Conservation (phyloP, 2,888 invertebrate species). For the Drosophila nr. fundita region DNA sequence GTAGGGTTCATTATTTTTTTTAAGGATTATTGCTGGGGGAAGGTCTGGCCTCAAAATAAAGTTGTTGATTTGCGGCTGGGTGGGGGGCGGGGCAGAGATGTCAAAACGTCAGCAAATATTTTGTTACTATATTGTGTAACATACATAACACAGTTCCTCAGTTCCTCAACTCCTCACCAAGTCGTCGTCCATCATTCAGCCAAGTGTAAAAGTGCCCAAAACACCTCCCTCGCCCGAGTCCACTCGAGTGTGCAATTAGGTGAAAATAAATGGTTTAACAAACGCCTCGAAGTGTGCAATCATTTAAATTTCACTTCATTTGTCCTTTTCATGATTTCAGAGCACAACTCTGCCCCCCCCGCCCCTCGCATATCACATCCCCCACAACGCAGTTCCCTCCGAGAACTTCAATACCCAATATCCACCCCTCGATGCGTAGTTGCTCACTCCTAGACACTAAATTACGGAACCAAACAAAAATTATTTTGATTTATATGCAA, state of each 20-base stretch:
- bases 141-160: not conserved
- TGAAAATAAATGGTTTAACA: slow-evolving; percentile 81
- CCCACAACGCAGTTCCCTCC: too few relatives aligned
- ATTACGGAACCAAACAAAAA: slow-evolving; percentile 77
- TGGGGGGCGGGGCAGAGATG: slow-evolving; percentile 1
- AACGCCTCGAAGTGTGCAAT: slow-evolving; percentile 80
- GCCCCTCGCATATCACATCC: not conserved
- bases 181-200: slow-evolving; percentile 12
- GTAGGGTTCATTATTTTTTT: not conserved
- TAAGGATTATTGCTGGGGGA: not conserved
- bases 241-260: slow-evolving; percentile 81
- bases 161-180: not conserved
- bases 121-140: slow-evolving; percentile 58
- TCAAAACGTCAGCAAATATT: slow-evolving; percentile 71
- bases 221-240: slow-evolving; percentile 33
- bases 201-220: slow-evolving; percentile 61
- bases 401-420: not conserved
- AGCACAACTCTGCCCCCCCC: slow-evolving; percentile 5
- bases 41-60: slow-evolving; percentile 23
- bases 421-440: not conserved
- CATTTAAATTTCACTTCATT: slow-evolving; percentile 81
- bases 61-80: slow-evolving; percentile 22
- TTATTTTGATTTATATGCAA: slow-evolving; percentile 81
- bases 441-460: slow-evolving; percentile 57
- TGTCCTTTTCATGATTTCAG: slow-evolving; percentile 76